phyloP scores from a whole-genome alignment of 2,797 vertebrate genomes.

The Okamejei kenojei region DNA sequence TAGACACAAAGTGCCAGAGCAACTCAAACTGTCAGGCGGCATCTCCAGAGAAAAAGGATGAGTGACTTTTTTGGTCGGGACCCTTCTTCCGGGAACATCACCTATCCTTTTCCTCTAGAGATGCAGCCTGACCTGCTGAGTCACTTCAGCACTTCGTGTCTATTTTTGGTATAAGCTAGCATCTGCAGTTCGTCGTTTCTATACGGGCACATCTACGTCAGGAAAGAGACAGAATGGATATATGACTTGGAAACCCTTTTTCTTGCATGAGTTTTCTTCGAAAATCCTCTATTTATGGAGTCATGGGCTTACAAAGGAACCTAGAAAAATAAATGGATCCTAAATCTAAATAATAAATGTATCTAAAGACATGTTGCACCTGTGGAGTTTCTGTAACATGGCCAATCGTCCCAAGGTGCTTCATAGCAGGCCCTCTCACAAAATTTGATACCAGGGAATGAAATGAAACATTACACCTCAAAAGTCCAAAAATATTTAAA shows the following conservation, averaged over 20 bases:
- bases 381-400: background rate
- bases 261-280: background rate
- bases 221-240: background rate
- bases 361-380: background rate
- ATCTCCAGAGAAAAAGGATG: too few species aligned
- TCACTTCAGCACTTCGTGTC: too few species aligned
- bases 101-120: too few species aligned
- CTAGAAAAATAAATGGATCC: background rate
- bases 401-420: background rate
- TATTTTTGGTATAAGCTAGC: too few species aligned
- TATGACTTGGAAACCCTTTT: background rate
- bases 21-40: too few species aligned
- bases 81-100: too few species aligned
- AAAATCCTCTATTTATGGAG: background rate
- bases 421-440: background rate
- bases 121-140: too few species aligned
- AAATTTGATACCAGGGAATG: background rate
- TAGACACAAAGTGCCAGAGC: too few species aligned
- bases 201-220: background rate
- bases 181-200: too few species aligned
- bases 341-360: background rate
- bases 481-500: background rate
- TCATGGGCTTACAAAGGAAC: background rate
- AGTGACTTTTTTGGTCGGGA: too few species aligned
- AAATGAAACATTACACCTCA: background rate